Evolutionary conservation across 2,888 invertebrate genomes (phyloP).

Genomic region (Dicroscelio sp.): DNA sequence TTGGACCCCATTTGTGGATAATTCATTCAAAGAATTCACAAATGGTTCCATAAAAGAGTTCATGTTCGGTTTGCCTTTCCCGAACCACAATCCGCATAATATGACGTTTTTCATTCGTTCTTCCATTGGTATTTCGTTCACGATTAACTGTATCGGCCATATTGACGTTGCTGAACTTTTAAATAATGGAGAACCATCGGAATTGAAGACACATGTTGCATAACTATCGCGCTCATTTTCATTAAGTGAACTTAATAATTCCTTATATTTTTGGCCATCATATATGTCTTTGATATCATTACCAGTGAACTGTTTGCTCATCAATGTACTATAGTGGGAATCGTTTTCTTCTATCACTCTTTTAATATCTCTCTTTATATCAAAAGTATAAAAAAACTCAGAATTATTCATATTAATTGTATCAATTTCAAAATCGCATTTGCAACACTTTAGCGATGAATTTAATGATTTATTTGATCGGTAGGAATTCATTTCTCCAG

Average conservation of each 20-base stretch:
- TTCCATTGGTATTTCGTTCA: conserved; percentile 36
- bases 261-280: conserved; percentile 61
- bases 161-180: conserved; percentile 61
- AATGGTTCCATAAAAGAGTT: neutral
- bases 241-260: conserved; percentile 7
- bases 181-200: conserved; percentile 74
- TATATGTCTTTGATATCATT: conserved; percentile 30
- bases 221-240: conserved; percentile 42
- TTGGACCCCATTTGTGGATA: neutral
- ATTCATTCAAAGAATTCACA: neutral
- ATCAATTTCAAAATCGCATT: neutral
- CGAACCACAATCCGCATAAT: neutral
- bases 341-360: conserved; percentile 16
- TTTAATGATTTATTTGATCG: too few relatives aligned
- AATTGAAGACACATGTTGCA: conserved; percentile 68
- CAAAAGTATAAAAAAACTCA: neutral
- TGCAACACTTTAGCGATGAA: neutral
- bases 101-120: neutral
- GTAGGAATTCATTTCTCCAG: neutral
- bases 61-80: neutral
- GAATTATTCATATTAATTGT: neutral
- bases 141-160: conserved; percentile 57
- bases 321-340: conserved; percentile 12
- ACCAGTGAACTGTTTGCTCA: neutral
- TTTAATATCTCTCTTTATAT: conserved; percentile 9